Percentiles rank a stretch among this genome's conserved stretches.
Evolutionary conservation across 92 coral and sea anemone genomes (phyloP).

Genomic region (Galaxea fascicularis): DNA sequence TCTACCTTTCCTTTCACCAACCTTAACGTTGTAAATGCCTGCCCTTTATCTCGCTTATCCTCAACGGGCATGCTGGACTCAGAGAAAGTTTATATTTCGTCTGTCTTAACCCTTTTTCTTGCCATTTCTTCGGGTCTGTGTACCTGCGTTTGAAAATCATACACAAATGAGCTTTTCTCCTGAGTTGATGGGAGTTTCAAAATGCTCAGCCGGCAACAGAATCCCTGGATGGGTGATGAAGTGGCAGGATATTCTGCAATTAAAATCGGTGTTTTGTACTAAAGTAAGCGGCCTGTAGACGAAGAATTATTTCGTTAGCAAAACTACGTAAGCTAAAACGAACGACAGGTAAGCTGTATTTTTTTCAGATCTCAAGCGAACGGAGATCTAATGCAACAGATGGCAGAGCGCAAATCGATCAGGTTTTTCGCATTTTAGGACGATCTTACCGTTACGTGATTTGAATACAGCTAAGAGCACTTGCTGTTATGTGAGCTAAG

Average conservation of each 20-base stretch:
- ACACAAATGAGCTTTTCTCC: neutral
- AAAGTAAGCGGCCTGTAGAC: neutral
- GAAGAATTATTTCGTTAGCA: neutral
- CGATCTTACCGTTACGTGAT: constrained; percentile 8
- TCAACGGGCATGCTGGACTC: constrained; percentile 74
- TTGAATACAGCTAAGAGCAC: neutral
- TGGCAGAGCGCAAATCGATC: neutral
- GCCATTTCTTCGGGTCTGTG: constrained; percentile 10
- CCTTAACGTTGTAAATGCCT: constrained; percentile 61
- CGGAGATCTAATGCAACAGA: too few relatives aligned
- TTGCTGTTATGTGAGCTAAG: neutral
- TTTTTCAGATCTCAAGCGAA: neutral
- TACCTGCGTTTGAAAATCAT: constrained; percentile 37
- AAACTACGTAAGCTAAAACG: constrained; percentile 11
- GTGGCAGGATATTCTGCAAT: too few relatives aligned
- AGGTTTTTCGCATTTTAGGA: neutral
- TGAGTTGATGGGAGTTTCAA: neutral
- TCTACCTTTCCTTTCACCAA: neutral
- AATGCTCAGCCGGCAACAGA: constrained; percentile 33
- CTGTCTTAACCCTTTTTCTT: neutral
- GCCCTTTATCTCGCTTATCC: constrained; percentile 74
- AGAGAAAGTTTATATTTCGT: neutral
- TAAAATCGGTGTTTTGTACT: too few relatives aligned
- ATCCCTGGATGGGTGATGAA: neutral
- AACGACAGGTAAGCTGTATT: constrained; percentile 5